Evolutionary conservation across 2,797 vertebrate genomes (phyloP), one percentile per base, ranked within the genome.

Genomic region (Pelobates cultripes): DNA sequence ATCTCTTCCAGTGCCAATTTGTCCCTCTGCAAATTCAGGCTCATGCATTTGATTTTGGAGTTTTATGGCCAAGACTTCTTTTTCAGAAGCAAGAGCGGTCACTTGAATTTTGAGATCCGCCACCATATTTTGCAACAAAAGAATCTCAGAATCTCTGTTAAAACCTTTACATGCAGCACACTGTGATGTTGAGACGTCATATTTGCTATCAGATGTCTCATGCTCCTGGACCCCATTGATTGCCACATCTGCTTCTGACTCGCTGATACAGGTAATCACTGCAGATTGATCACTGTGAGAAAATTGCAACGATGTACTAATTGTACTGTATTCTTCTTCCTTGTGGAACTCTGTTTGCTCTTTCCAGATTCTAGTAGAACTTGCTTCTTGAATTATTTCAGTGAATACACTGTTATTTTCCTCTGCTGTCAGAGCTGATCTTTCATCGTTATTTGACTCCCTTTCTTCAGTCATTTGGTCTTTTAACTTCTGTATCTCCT

Each of bases 401-500:
- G 45, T 53, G 8, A 73, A 53, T 12, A 57, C 13, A 12, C 9
- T 57, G 7, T 14, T 57, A 9, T 57, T 51, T 43, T 68, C 47
- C 14, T 66, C 42, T 47, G 41, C 4, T 12, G 9, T 42, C 15
- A 75, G 64, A 10, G 42, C 75, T 47, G 28, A 67, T 64, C 1
- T 12, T 70, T 3, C 43, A 44, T 17, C 10, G 40, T 17, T 60
- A 53, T 45, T 72, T 67, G 79, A 44, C 3, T 60, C 2, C 0
- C 3, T 80, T 69, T 89, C 80, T 0, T 87, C 90, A 71, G 90
- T 89, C 3, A 98, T 88, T 71, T 92, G 88, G 6, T 91, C 92
- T 84, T 97, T 93, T 45, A 99, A 89, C 72, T 93, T 93, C 3
- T 89, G 84, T 47, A 93, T 88, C 83, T 95, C 94, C 70, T 93